phyloP scores from a whole-genome alignment of 1,140 invertebrate species.

The Elymnias hypermnestra region DNA sequence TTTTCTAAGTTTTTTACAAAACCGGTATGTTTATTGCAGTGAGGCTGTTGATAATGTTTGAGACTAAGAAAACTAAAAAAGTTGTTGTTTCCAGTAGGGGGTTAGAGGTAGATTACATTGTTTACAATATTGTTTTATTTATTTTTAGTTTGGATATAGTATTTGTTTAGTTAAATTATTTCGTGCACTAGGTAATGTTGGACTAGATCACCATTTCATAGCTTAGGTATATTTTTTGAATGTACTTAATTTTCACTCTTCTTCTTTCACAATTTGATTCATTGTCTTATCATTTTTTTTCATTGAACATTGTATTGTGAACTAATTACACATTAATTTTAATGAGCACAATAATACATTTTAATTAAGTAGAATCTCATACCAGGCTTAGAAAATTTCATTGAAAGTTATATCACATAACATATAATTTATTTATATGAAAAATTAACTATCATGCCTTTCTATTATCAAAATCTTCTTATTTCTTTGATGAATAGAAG shows the following conservation, averaged over 20 bases:
- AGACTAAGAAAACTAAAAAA: constrained; percentile 15
- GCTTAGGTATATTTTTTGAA: constrained; percentile 6
- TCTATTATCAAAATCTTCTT: too few species aligned
- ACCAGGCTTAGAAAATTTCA: too few species aligned
- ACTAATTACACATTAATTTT: too few species aligned
- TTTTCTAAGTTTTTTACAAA: constrained; percentile 48
- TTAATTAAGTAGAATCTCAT: too few species aligned
- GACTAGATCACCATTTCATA: not conserved
- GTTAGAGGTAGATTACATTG: constrained; percentile 9
- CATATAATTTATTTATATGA: too few species aligned
- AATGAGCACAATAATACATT: too few species aligned
- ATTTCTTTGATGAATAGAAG: too few species aligned
- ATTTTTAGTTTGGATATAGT: not conserved
- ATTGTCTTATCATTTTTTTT: too few species aligned
- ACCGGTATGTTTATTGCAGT: constrained; percentile 19
- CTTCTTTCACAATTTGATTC: too few species aligned
- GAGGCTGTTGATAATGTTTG: constrained; percentile 30
- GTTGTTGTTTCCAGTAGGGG: constrained; percentile 1
- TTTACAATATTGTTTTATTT: constrained; percentile 10
- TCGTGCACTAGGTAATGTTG: not conserved
- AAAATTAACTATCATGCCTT: too few species aligned
- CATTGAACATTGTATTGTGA: too few species aligned
- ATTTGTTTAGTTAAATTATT: not conserved
- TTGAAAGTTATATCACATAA: too few species aligned
- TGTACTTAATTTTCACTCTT: constrained; percentile 26